Evolutionary conservation across 2,113 vertebrate genomes (phyloP).

Genomic region (Stegastes partitus): DNA sequence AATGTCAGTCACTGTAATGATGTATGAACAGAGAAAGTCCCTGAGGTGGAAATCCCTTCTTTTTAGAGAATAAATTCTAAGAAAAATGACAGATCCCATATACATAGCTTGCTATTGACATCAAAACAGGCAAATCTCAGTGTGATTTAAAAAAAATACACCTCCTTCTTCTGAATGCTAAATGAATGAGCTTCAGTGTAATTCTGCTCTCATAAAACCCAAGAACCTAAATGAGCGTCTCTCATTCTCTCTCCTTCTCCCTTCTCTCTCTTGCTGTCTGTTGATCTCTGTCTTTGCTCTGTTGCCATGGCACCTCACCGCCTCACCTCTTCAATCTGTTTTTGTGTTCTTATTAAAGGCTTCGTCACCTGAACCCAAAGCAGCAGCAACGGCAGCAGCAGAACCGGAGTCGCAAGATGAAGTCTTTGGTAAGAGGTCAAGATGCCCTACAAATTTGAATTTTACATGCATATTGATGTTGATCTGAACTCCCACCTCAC

Average conservation of each 20-base stretch:
- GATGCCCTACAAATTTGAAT: not conserved
- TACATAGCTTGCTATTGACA: not conserved
- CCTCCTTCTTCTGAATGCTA: slow-evolving; percentile 14
- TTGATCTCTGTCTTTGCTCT: slow-evolving; percentile 55
- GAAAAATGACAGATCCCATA: not conserved
- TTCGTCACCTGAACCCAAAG: slow-evolving; percentile 64
- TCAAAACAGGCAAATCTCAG: not conserved
- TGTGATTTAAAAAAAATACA: not conserved
- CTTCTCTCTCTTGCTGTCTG: not conserved
- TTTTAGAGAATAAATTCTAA: not conserved
- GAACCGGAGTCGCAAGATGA: slow-evolving; percentile 86
- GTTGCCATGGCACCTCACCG: slow-evolving; percentile 78
- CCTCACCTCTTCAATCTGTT: slow-evolving; percentile 73
- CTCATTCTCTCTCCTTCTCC: slow-evolving; percentile 5
- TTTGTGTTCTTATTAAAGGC: slow-evolving; percentile 75
- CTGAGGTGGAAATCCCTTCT: too few relatives aligned
- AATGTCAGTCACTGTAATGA: too few relatives aligned
- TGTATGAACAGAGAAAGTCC: too few relatives aligned
- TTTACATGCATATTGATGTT: not conserved
- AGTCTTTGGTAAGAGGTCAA: slow-evolving; percentile 89
- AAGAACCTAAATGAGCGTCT: not conserved
- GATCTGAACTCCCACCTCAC: not conserved
- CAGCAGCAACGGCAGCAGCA: not conserved
- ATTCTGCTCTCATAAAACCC: slow-evolving; percentile 22
- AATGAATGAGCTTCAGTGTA: slow-evolving; percentile 1